Evolutionary conservation across 2,797 vertebrate species (phyloP).

Genomic region (Otolemur crassicaudatus): DNA sequence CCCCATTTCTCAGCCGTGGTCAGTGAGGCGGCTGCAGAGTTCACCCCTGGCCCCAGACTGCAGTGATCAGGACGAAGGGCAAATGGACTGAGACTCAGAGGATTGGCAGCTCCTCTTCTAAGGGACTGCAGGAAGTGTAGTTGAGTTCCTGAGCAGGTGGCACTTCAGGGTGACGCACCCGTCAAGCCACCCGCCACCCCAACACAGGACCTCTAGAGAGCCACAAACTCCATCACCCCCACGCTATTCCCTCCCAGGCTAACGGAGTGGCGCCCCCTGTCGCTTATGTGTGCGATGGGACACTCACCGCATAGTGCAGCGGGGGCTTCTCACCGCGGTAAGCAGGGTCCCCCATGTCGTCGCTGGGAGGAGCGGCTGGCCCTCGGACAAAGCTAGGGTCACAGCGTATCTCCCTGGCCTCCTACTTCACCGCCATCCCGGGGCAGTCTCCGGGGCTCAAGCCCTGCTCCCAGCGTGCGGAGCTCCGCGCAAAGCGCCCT

Average conservation of each 20-base stretch:
- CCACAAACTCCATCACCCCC: neutral
- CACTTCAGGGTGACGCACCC: neutral
- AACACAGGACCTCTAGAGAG: neutral
- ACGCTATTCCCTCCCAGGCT: neutral
- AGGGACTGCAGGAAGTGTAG: neutral
- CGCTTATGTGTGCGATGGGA: neutral
- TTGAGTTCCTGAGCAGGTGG: slow-evolving; percentile 33
- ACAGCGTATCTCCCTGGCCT: neutral
- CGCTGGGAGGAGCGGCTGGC: neutral
- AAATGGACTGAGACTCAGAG: neutral
- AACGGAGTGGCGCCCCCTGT: slow-evolving; percentile 78
- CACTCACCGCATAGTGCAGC: slow-evolving; percentile 88
- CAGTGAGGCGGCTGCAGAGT: neutral
- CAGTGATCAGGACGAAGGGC: neutral
- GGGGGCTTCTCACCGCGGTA: slow-evolving; percentile 70
- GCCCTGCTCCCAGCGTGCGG: neutral
- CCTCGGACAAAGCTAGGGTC: neutral
- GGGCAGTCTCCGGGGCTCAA: neutral
- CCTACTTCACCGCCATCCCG: slow-evolving; percentile 75
- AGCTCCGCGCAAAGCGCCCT: slow-evolving; percentile 6
- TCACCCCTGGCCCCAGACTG: neutral
- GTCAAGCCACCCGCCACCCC: neutral
- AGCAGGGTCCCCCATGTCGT: slow-evolving; percentile 79
- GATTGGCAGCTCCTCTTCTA: neutral
- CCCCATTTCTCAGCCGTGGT: neutral